Percentiles rank a stretch among this genome's conserved stretches.
Evolutionary conservation across 2,888 invertebrate genomes (phyloP).

Genomic region (Monochamus alternatus): DNA sequence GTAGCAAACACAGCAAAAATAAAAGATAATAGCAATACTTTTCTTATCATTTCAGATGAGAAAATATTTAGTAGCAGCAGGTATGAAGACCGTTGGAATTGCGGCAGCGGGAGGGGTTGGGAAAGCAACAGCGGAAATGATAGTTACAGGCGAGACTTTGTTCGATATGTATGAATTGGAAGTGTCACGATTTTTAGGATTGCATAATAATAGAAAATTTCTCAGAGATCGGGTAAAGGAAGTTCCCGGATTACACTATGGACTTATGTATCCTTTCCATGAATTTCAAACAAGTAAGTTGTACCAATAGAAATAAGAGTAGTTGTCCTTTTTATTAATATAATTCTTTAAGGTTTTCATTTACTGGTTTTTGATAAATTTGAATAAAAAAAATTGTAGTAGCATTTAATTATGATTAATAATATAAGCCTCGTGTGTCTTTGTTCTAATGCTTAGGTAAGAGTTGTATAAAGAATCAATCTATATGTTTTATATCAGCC

Average conservation of each 20-base stretch:
- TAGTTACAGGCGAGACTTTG: constrained; percentile 85
- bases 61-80: constrained; percentile 94
- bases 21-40: constrained; percentile 39
- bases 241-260: constrained; percentile 92
- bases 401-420: too few species aligned
- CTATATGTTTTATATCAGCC: too few species aligned
- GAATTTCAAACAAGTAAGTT: constrained; percentile 81
- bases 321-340: too few species aligned
- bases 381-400: too few species aligned
- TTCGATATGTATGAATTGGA: constrained; percentile 92
- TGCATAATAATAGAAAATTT: constrained; percentile 96
- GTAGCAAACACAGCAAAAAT: constrained; percentile 69
- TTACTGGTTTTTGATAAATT: too few species aligned
- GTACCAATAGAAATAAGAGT: too few species aligned
- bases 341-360: too few species aligned
- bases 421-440: too few species aligned
- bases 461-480: too few species aligned
- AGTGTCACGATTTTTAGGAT: constrained; percentile 89
- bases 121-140: constrained; percentile 89
- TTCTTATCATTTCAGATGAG: constrained; percentile 75
- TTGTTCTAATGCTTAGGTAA: too few species aligned
- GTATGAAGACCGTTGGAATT: constrained; percentile 97
- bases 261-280: constrained; percentile 86
- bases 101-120: constrained; percentile 97
- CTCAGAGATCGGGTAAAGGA: constrained; percentile 92